These are phyloP conservation scores for Athrips mouffetella DNA, from an alignment of 2,888 invertebrate species.

Conservation along the genomic window DNA sequence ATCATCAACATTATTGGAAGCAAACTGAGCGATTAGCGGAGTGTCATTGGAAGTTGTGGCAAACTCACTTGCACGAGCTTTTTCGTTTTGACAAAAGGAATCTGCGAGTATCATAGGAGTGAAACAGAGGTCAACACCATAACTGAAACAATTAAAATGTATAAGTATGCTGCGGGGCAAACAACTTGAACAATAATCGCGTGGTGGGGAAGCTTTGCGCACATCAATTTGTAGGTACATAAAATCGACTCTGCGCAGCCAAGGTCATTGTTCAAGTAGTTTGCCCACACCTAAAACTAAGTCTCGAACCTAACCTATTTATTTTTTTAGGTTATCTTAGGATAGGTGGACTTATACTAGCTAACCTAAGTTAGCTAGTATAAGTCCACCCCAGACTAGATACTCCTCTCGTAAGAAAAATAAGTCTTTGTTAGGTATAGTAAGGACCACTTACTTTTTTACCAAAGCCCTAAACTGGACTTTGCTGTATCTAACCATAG, in stretches of 20 bases:
- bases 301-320: too few relatives aligned
- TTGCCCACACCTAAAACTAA: too few relatives aligned
- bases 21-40: conserved; percentile 96
- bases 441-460: conserved; percentile 57
- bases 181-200: not conserved
- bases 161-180: not conserved
- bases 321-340: too few relatives aligned
- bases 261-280: too few relatives aligned
- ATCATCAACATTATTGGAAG: conserved; percentile 89
- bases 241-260: too few relatives aligned
- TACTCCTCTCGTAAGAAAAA: not conserved
- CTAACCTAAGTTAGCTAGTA: too few relatives aligned
- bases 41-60: conserved; percentile 85
- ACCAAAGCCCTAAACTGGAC: conserved; percentile 69
- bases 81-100: conserved; percentile 92
- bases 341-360: too few relatives aligned
- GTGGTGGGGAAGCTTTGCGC: conserved; percentile 2
- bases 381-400: too few relatives aligned
- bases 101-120: conserved; percentile 98
- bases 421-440: not conserved
- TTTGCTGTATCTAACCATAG: conserved; percentile 96
- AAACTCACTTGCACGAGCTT: conserved; percentile 91
- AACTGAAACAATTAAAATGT: conserved; percentile 70
- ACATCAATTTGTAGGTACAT: too few relatives aligned
- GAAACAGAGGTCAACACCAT: conserved; percentile 92